A percentile compares a stretch with the other conserved stretches of the same genome.
phyloP scores from a whole-genome alignment of 2,797 vertebrate species.

The Myotis vivesi region DNA sequence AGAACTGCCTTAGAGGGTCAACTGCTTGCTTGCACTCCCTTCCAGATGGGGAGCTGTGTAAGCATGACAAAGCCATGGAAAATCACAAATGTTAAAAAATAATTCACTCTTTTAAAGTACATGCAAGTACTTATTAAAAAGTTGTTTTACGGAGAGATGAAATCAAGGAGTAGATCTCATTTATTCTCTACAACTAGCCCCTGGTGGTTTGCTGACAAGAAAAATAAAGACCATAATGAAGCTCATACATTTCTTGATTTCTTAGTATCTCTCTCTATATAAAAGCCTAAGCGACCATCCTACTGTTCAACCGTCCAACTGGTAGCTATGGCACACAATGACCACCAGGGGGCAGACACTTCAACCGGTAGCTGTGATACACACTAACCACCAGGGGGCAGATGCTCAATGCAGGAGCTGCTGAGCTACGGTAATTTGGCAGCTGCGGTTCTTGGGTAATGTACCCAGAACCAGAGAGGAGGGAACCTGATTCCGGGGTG shows the following conservation, averaged over 20 bases:
- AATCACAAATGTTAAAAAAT: neutral
- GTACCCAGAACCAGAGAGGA: too few relatives aligned
- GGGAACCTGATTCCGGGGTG: too few relatives aligned
- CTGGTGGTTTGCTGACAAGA: neutral
- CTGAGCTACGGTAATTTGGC: too few relatives aligned
- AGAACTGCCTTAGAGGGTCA: neutral
- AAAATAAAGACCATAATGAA: conserved; percentile 31
- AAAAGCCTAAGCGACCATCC: too few relatives aligned
- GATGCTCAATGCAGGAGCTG: too few relatives aligned
- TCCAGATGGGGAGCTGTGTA: neutral
- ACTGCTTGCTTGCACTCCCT: neutral
- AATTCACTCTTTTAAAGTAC: neutral
- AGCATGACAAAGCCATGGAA: neutral
- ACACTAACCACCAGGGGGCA: too few relatives aligned
- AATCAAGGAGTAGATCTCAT: neutral
- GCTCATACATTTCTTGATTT: conserved; percentile 5
- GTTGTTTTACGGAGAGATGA: neutral
- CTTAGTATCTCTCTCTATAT: neutral
- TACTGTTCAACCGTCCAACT: too few relatives aligned
- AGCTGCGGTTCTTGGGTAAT: too few relatives aligned
- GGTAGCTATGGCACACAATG: too few relatives aligned
- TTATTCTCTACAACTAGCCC: neutral
- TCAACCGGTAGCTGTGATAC: too few relatives aligned
- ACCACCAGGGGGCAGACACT: too few relatives aligned
- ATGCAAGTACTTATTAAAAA: neutral